phyloP scores from a whole-genome alignment of 2,113 vertebrate species.

The Holacanthus passer region DNA sequence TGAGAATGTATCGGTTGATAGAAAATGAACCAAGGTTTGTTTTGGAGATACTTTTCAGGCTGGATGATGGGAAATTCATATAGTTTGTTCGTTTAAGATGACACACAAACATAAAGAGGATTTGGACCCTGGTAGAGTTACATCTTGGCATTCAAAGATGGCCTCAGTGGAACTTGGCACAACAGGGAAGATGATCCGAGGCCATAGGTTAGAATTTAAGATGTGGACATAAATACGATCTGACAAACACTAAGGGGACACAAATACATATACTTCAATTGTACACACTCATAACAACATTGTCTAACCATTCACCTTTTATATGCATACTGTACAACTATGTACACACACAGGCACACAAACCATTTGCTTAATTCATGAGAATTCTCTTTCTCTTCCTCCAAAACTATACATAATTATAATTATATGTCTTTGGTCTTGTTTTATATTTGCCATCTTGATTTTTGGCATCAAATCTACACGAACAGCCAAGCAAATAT shows the following conservation, averaged over 20 bases:
- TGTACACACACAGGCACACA: neutral
- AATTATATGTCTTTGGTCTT: no score
- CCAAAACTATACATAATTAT: neutral
- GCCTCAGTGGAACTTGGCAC: constrained; percentile 1
- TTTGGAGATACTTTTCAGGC: no score
- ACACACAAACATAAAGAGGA: neutral
- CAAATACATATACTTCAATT: neutral
- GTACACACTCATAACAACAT: neutral
- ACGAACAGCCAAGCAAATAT: neutral
- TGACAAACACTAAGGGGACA: neutral
- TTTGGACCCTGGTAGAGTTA: constrained; percentile 4
- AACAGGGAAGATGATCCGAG: neutral
- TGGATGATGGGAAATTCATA: neutral
- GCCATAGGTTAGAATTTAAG: constrained; percentile 12
- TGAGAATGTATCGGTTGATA: neutral
- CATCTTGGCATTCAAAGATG: constrained; percentile 8
- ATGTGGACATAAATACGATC: constrained; percentile 5
- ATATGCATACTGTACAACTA: neutral
- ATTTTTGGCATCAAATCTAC: neutral
- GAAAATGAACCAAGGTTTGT: neutral
- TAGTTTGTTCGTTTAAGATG: neutral
- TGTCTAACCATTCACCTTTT: neutral
- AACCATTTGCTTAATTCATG: neutral
- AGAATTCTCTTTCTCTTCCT: neutral
- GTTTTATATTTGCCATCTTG: no score